These are phyloP conservation scores for Gavia stellata DNA, from an alignment of 2,113 vertebrate species.

Conservation along the genomic window DNA sequence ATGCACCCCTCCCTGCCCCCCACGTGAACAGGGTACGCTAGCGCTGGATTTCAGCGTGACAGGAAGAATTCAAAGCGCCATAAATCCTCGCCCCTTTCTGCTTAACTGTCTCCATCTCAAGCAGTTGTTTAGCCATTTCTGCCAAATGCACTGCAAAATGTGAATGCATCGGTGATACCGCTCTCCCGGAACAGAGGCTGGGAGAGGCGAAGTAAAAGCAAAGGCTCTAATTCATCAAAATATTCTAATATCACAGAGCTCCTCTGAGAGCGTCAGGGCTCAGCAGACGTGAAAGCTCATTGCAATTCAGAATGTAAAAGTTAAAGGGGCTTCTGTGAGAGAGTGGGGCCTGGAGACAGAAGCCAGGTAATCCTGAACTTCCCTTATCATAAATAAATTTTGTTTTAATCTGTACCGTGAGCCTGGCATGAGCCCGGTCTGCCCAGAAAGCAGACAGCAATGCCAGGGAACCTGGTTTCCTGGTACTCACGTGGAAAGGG, in stretches of 20 bases:
- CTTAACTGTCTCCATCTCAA: background rate
- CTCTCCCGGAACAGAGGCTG: background rate
- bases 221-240: constrained; percentile 25
- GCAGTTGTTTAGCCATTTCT: background rate
- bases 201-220: background rate
- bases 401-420: background rate
- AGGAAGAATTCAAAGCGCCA: background rate
- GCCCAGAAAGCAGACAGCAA: background rate
- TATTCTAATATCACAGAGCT: constrained; percentile 5
- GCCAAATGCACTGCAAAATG: background rate
- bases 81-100: background rate
- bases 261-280: background rate
- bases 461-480: background rate
- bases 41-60: background rate
- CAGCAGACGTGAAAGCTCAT: background rate
- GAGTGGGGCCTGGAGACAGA: background rate
- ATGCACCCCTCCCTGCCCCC: background rate
- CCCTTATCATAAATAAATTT: background rate
- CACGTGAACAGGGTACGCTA: rapidly evolving
- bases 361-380: background rate
- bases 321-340: background rate
- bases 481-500: background rate
- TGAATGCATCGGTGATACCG: background rate
- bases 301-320: background rate
- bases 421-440: background rate